These are phyloP conservation scores for Scaptomyza cyrtandrae DNA, from an alignment of 2,888 invertebrate genomes.

Conservation along the genomic window DNA sequence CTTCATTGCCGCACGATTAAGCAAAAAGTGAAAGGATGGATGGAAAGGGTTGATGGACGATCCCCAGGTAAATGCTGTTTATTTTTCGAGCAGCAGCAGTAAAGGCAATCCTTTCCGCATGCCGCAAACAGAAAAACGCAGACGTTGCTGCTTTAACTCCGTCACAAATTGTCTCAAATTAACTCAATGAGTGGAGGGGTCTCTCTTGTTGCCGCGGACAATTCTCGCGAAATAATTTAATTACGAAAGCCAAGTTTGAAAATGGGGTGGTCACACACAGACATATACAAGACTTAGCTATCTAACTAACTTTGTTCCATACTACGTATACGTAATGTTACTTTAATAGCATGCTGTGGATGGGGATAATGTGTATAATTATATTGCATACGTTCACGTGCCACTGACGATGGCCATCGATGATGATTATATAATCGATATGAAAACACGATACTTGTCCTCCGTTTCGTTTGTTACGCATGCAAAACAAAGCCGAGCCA, in stretches of 20 bases:
- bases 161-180: conserved; percentile 69
- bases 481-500: conserved; percentile 43
- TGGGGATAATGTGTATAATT: conserved; percentile 40
- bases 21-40: conserved; percentile 26
- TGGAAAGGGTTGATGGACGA: too few relatives aligned
- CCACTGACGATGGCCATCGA: conserved; percentile 40
- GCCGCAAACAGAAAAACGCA: conserved; percentile 46
- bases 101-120: conserved; percentile 34
- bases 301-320: not conserved
- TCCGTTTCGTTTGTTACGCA: not conserved
- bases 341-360: conserved; percentile 2
- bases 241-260: conserved; percentile 45
- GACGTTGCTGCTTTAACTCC: conserved; percentile 49
- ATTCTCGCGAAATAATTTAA: conserved; percentile 71
- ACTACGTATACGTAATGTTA: conserved; percentile 59
- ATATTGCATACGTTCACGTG: conserved; percentile 50
- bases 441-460: conserved; percentile 17
- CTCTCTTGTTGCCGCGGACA: conserved; percentile 44
- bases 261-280: not conserved
- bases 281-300: not conserved
- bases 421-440: conserved; percentile 76
- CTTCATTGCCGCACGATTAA: conserved; percentile 71
- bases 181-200: conserved; percentile 65
- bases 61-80: conserved; percentile 48
- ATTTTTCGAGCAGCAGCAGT: conserved; percentile 27